These are phyloP conservation scores for Leiothrix lutea DNA, from an alignment of 2,113 vertebrate species.

Conservation along the genomic window DNA sequence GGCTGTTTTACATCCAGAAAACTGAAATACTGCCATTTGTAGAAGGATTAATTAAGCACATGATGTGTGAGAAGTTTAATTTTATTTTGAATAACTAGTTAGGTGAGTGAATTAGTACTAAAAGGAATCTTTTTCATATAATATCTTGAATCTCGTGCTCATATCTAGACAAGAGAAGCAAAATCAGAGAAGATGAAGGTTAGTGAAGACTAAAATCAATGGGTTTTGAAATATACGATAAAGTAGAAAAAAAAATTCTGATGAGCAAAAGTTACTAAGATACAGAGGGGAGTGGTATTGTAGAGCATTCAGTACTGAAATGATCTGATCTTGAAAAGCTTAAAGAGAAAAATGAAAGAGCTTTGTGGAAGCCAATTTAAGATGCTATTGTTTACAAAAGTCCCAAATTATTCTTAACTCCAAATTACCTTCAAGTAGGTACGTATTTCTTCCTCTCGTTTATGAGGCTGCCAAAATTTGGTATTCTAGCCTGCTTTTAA, in stretches of 20 bases:
- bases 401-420: constrained; percentile 51
- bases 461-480: constrained; percentile 50
- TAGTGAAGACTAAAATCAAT: neutral
- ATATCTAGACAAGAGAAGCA: neutral
- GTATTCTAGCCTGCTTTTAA: constrained; percentile 22
- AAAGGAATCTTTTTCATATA: neutral
- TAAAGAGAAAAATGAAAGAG: constrained; percentile 35
- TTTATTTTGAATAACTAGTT: neutral
- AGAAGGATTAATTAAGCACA: neutral
- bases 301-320: neutral
- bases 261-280: neutral
- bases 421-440: constrained; percentile 14
- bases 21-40: neutral
- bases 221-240: neutral
- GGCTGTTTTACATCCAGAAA: neutral
- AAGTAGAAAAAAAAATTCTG: neutral
- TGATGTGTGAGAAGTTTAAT: neutral
- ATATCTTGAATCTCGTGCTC: neutral
- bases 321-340: neutral
- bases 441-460: constrained; percentile 45
- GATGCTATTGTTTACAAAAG: constrained; percentile 48
- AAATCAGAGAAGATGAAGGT: neutral
- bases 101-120: neutral
- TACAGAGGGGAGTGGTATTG: neutral
- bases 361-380: constrained; percentile 33